Evolutionary conservation across 2,888 invertebrate species (phyloP), one percentile per base, ranked within the genome.

Genomic region (Poecilus cupreus): DNA sequence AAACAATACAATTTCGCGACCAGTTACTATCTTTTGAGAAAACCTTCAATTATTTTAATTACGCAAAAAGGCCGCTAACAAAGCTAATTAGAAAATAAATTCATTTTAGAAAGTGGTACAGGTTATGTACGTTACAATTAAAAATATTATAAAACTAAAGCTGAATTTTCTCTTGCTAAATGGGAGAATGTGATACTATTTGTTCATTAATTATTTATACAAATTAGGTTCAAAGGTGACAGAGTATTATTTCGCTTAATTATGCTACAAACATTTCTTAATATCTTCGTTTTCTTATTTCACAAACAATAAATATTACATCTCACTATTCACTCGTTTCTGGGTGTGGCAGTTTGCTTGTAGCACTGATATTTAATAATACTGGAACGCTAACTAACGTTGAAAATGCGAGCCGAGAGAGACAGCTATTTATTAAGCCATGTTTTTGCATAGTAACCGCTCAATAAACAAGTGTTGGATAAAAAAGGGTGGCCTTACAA

Each of bases 71-170:
- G 70, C 32, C 49, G 16, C 37, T 80, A 80, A 80, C 70, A 80
- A 80, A 80, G 70, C 80, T 80, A 80, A 80, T 80, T 80, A 80
- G 80, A 70, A 80, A 80, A 72, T 49, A 51, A 70, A 80, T 70
- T 80, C 54, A 70, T 43, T 80, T 64, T 70, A 80, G 70, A 72
- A 70, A 70, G 80, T 80, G 6, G 60, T 79, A 79, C 75, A 75
- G 16, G 32, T 75, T 75, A 51, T 70, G 37, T 68, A 80, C 43
- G 70, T 51, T 80, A 37, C 70, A 80, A 80, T 70, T 80, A 80
- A 70, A 70, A 80, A 70, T 80, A 68, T 68, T 60, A 78, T 64
- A 49, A 72, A 72, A 72, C 46, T 64, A 43, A 68, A 68, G 11
- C 68, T 60, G 26, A 49, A 68, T 78, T 68, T 78, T 78, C 78